Evolutionary conservation across 1,140 invertebrate species (phyloP), one percentile per base, ranked within the genome.

Genomic region (Hycleus cichorii): DNA sequence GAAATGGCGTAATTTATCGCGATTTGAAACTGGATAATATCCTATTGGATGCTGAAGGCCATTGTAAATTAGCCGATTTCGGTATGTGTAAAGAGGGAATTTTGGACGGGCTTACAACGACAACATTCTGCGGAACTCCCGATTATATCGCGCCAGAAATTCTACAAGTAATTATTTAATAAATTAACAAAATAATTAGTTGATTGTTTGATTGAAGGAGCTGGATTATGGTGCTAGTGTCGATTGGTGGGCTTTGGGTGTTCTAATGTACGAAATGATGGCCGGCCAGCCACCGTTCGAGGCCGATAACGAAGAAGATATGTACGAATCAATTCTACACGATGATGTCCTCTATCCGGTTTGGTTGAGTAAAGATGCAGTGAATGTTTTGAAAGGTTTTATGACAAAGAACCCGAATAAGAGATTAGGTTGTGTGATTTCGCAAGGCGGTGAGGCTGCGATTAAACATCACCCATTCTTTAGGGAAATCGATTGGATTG

Each of bases 251-350:
- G 96, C 96, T 51, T 79, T 99, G 32, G 96, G 96, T 26, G 96
- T 99, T 26, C 81, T 99, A 3, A 95, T 99, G 93, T 98, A 98
- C 76, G 96, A 98, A 82, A 98, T 98, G 95, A 91, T 98, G 91
- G 95, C 93, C 12, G 94, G 95, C 1, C 97, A 99, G 74, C 96
- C 97, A 49, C 97, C 97, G 1, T 99, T 99, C 77, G 97, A 99
- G 78, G 97, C 96, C 4, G 97, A 99, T 72, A 98, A 98, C 77
- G 97, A 99, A 79, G 96, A 99, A 75, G 96, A 98, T 77, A 80
- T 99, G 3, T 99, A 99, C 78, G 95, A 99, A 74, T 94, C 92
- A 42, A 99, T 99, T 71, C 82, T 98, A 57, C 93, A 96, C 71
- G 97, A 99, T 72, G 93, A 99, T 76, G 96, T 99, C 42, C 81